Base-by-base conservation (phyloP, 2,888 invertebrate species). In the Eurytoma californica region DNA sequence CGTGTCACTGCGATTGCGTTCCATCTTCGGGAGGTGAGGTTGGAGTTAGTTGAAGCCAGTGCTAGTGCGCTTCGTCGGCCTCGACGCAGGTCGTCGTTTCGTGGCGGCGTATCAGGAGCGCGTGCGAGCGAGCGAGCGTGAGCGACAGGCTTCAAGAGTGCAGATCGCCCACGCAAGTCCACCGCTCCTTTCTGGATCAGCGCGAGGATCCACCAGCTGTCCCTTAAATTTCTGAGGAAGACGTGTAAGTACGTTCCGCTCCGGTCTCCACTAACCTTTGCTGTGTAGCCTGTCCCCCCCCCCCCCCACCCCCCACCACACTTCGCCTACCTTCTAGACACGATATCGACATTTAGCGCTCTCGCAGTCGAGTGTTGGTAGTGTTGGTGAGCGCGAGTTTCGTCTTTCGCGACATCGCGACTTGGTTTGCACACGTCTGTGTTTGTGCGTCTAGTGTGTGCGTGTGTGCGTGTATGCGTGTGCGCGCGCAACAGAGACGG, bases 201-300 rank as follows among this genome's bases (percentile, higher is more conserved):
- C 39, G 39, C 39, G 4, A 39, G 39, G 7, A 7, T 39, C 39
- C 83, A 80, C 82, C 81, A 81, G 79, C 82, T 85, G 81, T 78
- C 82, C 76, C 16, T 18, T 18, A 18, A n/a, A 12, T 30, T 24
- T 55, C 60, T 77, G 82, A 79, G 82, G 82, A 83, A 83, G 79
- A 84, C 83, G n/a, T n/a, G 86, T 86, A 81, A 86, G 86, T 86
- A 85, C n/a, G n/a, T n/a, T n/a, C n/a, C n/a, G n/a, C n/a, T n/a
- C 16, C 81, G 18, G 57, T 65, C 67, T 49, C 28, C 60, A 47
- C 58, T 68, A 28, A 49, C 58, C 66, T 47, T 66, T 57, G 66
- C 61, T 7, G 61, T 30, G 61, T 39, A 47, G 53, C 30, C 16
- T 57, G 39, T 57, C 18, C 68, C 30, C n/a, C 14, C 28, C 51